Conservation (phyloP, 2,113 vertebrate species). For the Neoarius graeffei region DNA sequence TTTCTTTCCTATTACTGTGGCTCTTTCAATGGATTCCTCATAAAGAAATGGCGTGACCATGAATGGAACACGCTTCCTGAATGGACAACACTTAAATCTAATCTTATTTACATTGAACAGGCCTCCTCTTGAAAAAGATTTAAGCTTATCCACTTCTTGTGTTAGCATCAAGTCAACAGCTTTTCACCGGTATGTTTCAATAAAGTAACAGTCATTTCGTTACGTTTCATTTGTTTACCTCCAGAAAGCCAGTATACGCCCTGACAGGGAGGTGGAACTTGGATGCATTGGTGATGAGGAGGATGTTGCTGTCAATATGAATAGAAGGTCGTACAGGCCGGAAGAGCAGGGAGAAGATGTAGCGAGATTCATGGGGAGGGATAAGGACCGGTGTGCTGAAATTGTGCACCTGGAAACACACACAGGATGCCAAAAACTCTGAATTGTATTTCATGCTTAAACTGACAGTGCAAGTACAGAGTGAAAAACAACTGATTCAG, state of each 20-base stretch:
- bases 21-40: not conserved
- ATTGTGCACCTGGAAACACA: conserved; percentile 84
- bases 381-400: conserved; percentile 90
- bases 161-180: not conserved
- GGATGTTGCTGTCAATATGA: conserved; percentile 94
- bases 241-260: conserved; percentile 96
- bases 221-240: conserved; percentile 75
- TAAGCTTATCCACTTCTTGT: not conserved
- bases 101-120: not conserved
- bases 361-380: conserved; percentile 86
- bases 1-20: not conserved
- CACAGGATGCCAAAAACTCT: not conserved
- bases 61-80: not conserved
- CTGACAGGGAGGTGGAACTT: conserved; percentile 95
- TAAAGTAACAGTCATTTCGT: not conserved
- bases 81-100: not conserved
- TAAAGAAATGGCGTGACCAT: not conserved
- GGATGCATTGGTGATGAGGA: conserved; percentile 96
- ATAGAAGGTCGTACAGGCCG: conserved; percentile 88
- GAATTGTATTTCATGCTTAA: not conserved
- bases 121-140: not conserved
- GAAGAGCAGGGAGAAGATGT: conserved; percentile 93
- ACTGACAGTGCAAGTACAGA: not conserved
- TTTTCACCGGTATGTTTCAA: too few relatives aligned
- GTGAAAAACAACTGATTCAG: not conserved